A percentile compares a stretch with the other conserved stretches of the same genome.
Evolutionary conservation across 2,888 invertebrate genomes (phyloP).

Genomic region (Oxyscelio sp.): DNA sequence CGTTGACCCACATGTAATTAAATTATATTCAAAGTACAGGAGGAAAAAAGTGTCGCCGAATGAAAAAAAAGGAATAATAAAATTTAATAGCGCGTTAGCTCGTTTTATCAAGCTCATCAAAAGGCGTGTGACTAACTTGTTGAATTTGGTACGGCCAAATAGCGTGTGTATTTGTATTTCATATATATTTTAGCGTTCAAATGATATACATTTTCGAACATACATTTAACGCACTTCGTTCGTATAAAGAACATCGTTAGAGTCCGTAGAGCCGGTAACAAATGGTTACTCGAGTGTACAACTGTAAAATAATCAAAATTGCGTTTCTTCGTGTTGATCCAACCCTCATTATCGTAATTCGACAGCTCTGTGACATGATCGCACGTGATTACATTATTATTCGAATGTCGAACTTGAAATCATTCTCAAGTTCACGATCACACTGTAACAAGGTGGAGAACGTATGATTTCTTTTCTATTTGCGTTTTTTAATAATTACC

Average conservation of each 20-base stretch:
- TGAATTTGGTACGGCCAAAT: conserved; percentile 72
- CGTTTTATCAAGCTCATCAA: conserved; percentile 71
- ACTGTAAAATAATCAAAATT: conserved; percentile 52
- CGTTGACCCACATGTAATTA: conserved; percentile 49
- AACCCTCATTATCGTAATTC: conserved; percentile 17
- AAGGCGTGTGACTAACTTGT: conserved; percentile 73
- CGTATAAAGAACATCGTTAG: conserved; percentile 32
- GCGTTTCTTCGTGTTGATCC: conserved; percentile 24
- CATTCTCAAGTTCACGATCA: not conserved
- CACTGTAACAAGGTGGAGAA: conserved; percentile 22
- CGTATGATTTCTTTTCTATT: not conserved
- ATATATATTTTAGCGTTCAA: conserved; percentile 59
- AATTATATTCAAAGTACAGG: conserved; percentile 52
- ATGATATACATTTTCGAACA: conserved; percentile 44
- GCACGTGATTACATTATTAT: conserved; percentile 1
- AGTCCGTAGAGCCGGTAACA: conserved; percentile 14
- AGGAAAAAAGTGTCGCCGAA: conserved; percentile 45
- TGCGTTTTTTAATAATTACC: too few relatives aligned
- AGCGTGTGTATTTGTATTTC: conserved; percentile 65
- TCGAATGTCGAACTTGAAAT: conserved; percentile 8
- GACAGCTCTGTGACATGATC: conserved; percentile 54
- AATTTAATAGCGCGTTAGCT: conserved; percentile 65
- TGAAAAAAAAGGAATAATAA: conserved; percentile 19
- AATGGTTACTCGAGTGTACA: conserved; percentile 27
- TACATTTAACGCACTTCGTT: conserved; percentile 57